A percentile compares a stretch with the other conserved stretches of the same genome.
Evolutionary conservation across 1,140 invertebrate species (phyloP).

Genomic region (Drosophila quadrilineata): DNA sequence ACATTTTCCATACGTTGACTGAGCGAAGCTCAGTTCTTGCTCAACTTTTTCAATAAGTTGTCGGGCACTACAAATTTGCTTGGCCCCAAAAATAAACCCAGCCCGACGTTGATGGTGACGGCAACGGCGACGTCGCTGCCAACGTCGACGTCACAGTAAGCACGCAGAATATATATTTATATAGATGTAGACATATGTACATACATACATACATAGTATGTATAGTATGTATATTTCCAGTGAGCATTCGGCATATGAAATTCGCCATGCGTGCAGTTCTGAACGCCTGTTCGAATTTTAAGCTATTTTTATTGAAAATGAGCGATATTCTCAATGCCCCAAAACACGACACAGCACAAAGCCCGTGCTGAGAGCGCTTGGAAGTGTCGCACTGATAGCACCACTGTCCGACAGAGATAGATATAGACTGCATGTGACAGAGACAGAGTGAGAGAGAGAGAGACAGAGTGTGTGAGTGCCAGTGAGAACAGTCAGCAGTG

Average conservation of each 20-base stretch:
- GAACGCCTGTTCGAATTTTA: slow-evolving; percentile 72
- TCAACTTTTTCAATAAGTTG: slow-evolving; percentile 38
- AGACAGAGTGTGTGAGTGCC: neutral
- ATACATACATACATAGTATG: neutral
- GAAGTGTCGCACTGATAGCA: too few species aligned
- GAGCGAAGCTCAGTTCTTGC: slow-evolving; percentile 26
- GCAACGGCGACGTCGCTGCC: neutral
- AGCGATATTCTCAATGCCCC: slow-evolving; percentile 63
- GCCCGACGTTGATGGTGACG: neutral
- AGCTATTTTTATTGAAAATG: slow-evolving; percentile 80
- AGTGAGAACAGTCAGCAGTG: neutral
- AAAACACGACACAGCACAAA: slow-evolving; percentile 23
- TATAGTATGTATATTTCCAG: slow-evolving; percentile 15
- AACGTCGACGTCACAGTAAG: slow-evolving; percentile 2
- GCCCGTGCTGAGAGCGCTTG: slow-evolving; percentile 13
- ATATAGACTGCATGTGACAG: slow-evolving; percentile 1
- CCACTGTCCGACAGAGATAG: neutral
- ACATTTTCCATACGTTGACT: neutral
- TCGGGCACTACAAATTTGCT: slow-evolving; percentile 32
- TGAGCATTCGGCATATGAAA: slow-evolving; percentile 41
- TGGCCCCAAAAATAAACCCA: slow-evolving; percentile 48
- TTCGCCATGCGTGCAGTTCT: slow-evolving; percentile 31
- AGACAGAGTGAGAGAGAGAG: neutral
- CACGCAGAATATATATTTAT: slow-evolving; percentile 19
- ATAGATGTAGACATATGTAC: neutral